Base-by-base conservation (phyloP, 2,113 vertebrate species). In the Blennius ocellaris region DNA sequence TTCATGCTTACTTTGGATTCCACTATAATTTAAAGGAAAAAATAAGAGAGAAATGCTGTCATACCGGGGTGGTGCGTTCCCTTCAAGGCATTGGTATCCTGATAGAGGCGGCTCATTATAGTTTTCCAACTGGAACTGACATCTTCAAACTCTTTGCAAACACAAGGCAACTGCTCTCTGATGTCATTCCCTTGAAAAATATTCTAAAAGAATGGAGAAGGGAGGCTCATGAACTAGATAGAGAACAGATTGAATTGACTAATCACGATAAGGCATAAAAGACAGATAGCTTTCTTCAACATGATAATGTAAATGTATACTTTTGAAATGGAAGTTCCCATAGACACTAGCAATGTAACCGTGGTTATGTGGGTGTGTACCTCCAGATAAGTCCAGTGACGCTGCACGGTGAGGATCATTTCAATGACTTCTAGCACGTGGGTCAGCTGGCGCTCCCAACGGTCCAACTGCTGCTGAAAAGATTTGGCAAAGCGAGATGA, bases 381-480 rank as follows among this genome's bases (percentile, higher is more conserved):
- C 95, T 97, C 95, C 15, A 97, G 90, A 79, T 96, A 96, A 90
- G 96, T 93, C 96, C 96, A 97, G 83, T 96, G 95, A 5, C 93
- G 91, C 76, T 97, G 96, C 12, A 96, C 95, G 0, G 89, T 94
- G 10, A 97, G 94, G 51, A 95, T 73, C 90, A 93, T 95, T 84
- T 97, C 96, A 0, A 93, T 93, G 38, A 95, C 95, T 73, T 97
- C 96, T 84, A 96, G 77, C 48, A 96, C 92, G 8, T 93, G 94
- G 8, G 95, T 96, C 10, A 97, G 94, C 60, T 74, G 91, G n/a
- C 93, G 92, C 45, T 96, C 96, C 96, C 96, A 97, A 53, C 62
- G 70, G 83, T 97, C 95, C 87, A 97, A 95, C 0, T 95, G 92
- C 72, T 87, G 92, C 85, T 96, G 95, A 69, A 97, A 97, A 14